Percentiles rank a stretch among this genome's conserved stretches.
Conservation (phyloP, 2,797 vertebrate genomes). For the Bradypodion ventrale region DNA sequence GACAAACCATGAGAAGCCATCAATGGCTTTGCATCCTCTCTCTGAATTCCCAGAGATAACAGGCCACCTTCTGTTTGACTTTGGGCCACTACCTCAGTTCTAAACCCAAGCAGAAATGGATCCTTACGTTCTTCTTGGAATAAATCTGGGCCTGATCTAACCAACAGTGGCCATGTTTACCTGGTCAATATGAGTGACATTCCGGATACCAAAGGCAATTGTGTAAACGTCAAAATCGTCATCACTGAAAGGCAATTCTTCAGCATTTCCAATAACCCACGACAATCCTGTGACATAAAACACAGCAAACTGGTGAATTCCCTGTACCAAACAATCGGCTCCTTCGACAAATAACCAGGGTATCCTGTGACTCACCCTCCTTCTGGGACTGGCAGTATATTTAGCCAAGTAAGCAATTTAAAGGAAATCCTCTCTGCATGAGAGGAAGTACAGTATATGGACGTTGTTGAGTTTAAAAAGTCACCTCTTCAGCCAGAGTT, state of each 20-base stretch:
- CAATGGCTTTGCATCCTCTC: not conserved
- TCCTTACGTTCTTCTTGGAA: not conserved
- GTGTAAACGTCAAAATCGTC: constrained; percentile 94
- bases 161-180: not conserved
- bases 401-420: no score
- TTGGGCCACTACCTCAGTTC: no score
- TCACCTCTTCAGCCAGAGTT: no score
- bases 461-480: no score
- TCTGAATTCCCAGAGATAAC: not conserved
- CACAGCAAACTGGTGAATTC: not conserved
- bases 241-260: constrained; percentile 93
- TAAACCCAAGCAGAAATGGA: no score
- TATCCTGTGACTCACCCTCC: not conserved
- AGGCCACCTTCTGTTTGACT: not conserved
- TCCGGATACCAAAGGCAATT: constrained; percentile 96
- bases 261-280: constrained; percentile 94
- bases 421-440: no score
- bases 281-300: constrained; percentile 82
- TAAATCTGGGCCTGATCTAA: not conserved
- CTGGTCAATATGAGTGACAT: constrained; percentile 57
- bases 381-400: not conserved
- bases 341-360: not conserved
- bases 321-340: constrained; percentile 12
- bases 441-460: no score
- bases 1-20: not conserved